Conservation (phyloP, 2,888 invertebrate genomes). For the Zhengitettix transpicula region DNA sequence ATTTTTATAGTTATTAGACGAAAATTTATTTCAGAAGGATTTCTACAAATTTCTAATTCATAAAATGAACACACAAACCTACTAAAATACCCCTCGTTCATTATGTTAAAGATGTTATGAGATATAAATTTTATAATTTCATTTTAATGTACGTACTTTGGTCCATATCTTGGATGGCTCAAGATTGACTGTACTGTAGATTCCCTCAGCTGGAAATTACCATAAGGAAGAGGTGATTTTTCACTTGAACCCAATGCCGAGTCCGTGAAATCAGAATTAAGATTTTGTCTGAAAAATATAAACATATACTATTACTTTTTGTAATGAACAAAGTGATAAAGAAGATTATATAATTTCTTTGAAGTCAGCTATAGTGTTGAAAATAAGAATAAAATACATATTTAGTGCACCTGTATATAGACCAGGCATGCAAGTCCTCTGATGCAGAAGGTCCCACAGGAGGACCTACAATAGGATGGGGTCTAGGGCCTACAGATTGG, state of each 20-base stretch:
- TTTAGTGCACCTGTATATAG: constrained; percentile 60
- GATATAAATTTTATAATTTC: neutral
- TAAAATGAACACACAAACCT: no score
- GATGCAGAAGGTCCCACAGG: constrained; percentile 39
- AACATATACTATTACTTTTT: neutral
- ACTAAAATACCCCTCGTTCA: no score
- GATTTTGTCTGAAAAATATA: constrained; percentile 58
- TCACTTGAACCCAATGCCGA: constrained; percentile 84
- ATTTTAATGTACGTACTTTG: constrained; percentile 44
- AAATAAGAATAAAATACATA: no score
- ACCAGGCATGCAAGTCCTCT: constrained; percentile 91
- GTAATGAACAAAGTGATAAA: constrained; percentile 1
- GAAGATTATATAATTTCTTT: neutral
- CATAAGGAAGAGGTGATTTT: constrained; percentile 83
- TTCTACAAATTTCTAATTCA: no score
- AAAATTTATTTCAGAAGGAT: no score
- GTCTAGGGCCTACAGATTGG: constrained; percentile 3
- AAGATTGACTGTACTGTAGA: constrained; percentile 85
- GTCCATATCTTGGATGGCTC: constrained; percentile 78
- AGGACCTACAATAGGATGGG: neutral
- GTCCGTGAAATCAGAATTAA: constrained; percentile 90
- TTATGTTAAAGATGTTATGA: no score
- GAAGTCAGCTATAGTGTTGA: no score
- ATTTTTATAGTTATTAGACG: no score
- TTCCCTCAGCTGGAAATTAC: constrained; percentile 83